A percentile compares a stretch with the other conserved stretches of the same genome.
Evolutionary conservation across 2,113 vertebrate species (phyloP).

Genomic region (Zosterops borbonicus): DNA sequence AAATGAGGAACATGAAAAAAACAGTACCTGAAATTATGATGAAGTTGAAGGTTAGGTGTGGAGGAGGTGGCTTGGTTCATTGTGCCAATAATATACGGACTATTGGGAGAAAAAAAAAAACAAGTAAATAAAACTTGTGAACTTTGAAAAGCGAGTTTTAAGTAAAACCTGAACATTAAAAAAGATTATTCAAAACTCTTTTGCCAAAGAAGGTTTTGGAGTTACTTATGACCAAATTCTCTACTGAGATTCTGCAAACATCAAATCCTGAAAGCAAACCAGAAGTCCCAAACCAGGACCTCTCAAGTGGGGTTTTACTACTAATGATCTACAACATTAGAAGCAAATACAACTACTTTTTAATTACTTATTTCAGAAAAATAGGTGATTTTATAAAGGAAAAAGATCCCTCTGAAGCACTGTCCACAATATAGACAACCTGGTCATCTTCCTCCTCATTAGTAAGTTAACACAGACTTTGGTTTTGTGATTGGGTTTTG

Average conservation of each 20-base stretch:
- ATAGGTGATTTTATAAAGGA: not conserved
- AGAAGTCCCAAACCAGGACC: not conserved
- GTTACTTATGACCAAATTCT: not conserved
- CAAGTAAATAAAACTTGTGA: not conserved
- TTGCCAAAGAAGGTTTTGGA: not conserved
- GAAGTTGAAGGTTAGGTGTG: slow-evolving; percentile 94
- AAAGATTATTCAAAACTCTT: not conserved
- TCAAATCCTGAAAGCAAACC: not conserved
- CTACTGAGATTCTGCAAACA: not conserved
- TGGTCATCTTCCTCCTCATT: not conserved
- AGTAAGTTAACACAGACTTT: not conserved
- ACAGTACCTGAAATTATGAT: slow-evolving; percentile 96
- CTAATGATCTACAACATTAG: fast-evolving
- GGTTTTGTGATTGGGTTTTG: not conserved
- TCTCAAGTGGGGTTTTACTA: not conserved
- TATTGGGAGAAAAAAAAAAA: slow-evolving; percentile 23
- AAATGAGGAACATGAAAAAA: not conserved
- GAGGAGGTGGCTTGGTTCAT: slow-evolving; percentile 99
- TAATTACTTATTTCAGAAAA: not conserved
- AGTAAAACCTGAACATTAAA: not conserved
- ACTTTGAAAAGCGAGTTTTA: not conserved
- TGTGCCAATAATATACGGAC: slow-evolving; percentile 96
- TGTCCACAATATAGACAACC: not conserved
- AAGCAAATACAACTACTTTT: not conserved
- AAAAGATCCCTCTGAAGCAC: not conserved